Evolutionary conservation across 2,797 vertebrate genomes (phyloP).

Genomic region (Hylomyscus alleni): DNA sequence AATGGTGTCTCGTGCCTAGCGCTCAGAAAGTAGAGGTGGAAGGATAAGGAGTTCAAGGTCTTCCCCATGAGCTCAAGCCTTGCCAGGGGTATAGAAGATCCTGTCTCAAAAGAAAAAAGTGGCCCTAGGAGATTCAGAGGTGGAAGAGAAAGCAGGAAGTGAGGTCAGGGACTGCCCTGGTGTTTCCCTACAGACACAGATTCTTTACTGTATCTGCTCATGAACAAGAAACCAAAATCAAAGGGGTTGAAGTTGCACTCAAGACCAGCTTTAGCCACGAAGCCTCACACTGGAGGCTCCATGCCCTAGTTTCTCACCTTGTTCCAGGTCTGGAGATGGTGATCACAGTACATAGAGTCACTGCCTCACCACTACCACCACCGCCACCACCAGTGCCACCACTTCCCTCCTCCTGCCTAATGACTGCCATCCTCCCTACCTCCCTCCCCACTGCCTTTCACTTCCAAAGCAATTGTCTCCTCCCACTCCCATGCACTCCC

Average conservation of each 20-base stretch:
- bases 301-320: neutral
- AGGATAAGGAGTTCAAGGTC: neutral
- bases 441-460: neutral
- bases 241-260: neutral
- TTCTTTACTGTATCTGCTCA: neutral
- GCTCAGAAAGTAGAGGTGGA: neutral
- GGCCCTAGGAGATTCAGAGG: neutral
- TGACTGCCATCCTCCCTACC: neutral
- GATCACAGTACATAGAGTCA: neutral
- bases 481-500: constrained; percentile 1
- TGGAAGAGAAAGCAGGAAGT: neutral
- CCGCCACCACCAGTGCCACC: neutral
- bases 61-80: neutral
- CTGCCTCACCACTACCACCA: neutral
- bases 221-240: neutral
- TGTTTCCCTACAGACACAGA: neutral
- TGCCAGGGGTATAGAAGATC: neutral
- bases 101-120: neutral
- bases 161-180: neutral
- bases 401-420: neutral
- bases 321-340: neutral
- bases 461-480: constrained; percentile 8
- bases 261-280: neutral
- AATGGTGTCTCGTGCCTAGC: neutral
- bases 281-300: neutral